Base-by-base conservation (phyloP, 2,113 vertebrate genomes). In the Promerops cafer region DNA sequence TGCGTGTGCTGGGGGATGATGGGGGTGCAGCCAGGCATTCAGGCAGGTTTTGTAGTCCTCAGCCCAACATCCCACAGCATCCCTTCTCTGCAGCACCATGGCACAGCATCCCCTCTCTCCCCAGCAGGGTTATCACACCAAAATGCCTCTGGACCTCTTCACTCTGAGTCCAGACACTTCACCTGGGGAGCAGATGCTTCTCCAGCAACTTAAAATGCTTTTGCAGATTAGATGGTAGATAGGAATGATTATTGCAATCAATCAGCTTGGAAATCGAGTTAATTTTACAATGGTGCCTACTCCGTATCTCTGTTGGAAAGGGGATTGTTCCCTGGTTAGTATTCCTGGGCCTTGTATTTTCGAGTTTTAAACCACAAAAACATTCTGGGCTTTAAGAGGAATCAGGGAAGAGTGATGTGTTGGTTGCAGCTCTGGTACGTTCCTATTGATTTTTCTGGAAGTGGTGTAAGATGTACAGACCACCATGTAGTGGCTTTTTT, bases 401-500 rank as follows among this genome's bases (percentile, higher is more conserved):
- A 49, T 75, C 91, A 79, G 39, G 72, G 44, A 30, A 78, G 95
- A 94, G 52, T 81, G 86, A 91, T 93, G 65, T 71, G 83, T 47
- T 92, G 89, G 72, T 80, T 83, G 86, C 72, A 79, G 77, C 87
- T 78, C 84, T 84, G 87, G 87, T 79, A 68, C 33, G 1, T 93
- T 94, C 74, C 49, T 70, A 72, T 91, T 87, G 96, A 96, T 94
- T 96, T 96, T 84, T 84, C 13, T 28, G 74, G 44, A 84, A 44
- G 53, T 68, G 49, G 37, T 87, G n/a, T 69, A 60, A 94, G 89
- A 93, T 75, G 81, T 89, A 83, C 57, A 84, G 91, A 82, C 87
- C 95, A 95, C 89, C 57, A 0, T 53, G 87, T 70, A 78, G 77
- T 59, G 30, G 37, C 31, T 53, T 60, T 89, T 40, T 37, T 52